These are phyloP conservation scores for Callinectes sapidus DNA, from an alignment of 2,888 invertebrate genomes.

Conservation along the genomic window DNA sequence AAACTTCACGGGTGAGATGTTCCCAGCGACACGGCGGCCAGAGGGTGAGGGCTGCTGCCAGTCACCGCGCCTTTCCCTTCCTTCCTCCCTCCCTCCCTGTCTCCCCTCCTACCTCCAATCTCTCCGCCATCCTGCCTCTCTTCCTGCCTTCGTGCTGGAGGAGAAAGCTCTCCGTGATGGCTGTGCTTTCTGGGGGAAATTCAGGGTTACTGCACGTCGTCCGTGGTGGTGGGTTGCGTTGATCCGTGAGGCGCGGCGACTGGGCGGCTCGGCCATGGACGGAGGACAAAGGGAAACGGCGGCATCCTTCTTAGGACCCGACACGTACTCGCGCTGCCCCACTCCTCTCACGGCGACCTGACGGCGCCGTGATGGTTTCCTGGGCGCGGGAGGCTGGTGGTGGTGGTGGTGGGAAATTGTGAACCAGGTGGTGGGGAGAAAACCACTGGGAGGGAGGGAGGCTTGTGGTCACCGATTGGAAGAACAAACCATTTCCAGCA, in stretches of 20 bases:
- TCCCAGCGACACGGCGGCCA: conserved; percentile 38
- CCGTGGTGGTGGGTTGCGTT: background rate
- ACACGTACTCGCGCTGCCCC: background rate
- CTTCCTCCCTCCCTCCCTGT: conserved; percentile 22
- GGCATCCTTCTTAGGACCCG: background rate
- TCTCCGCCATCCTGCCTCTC: conserved; percentile 27
- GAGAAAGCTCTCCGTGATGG: conserved; percentile 1
- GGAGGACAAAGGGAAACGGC: conserved; percentile 16
- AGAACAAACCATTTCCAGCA: background rate
- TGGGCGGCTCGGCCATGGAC: background rate
- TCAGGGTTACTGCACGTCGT: conserved; percentile 32
- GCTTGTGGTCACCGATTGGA: background rate
- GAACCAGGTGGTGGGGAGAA: background rate
- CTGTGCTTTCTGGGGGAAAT: conserved; percentile 36
- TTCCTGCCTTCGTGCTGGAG: conserved; percentile 23
- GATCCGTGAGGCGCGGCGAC: background rate
- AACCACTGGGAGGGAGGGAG: background rate
- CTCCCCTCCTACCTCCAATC: conserved; percentile 36
- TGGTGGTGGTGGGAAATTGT: background rate
- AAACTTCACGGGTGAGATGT: conserved; percentile 46
- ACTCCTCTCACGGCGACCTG: background rate
- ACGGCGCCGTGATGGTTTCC: background rate
- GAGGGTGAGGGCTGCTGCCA: conserved; percentile 29
- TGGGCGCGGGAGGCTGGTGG: background rate
- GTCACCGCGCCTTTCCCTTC: background rate